phyloP scores from a whole-genome alignment of 2,113 vertebrate genomes.

The Ceratotherium simum region DNA sequence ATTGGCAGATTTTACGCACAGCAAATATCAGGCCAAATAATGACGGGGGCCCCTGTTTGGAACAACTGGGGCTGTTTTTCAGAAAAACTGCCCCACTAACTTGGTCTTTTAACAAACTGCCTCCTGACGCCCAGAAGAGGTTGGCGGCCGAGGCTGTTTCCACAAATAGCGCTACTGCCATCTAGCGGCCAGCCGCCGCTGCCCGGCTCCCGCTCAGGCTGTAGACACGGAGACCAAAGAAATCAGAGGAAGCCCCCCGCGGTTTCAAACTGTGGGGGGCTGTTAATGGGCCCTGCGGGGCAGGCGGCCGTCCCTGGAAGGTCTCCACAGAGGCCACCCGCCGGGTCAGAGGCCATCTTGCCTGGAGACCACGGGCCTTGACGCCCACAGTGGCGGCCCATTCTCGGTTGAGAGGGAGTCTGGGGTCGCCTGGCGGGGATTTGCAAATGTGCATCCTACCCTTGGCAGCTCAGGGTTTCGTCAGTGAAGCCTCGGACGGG shows the following conservation, averaged over 20 bases:
- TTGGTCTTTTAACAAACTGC: neutral
- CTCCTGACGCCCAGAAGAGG: neutral
- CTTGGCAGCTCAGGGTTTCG: neutral
- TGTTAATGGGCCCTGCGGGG: neutral
- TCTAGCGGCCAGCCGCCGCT: constrained; percentile 4
- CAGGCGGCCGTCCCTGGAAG: neutral
- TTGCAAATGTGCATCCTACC: accelerated
- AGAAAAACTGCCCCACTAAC: neutral
- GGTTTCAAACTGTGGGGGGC: neutral
- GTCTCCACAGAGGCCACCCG: neutral
- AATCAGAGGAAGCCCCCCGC: neutral
- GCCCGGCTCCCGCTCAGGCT: accelerated
- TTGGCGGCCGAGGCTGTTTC: accelerated
- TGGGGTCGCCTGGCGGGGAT: accelerated
- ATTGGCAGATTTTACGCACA: neutral
- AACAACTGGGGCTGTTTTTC: neutral
- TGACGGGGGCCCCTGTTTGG: neutral
- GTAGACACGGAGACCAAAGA: neutral
- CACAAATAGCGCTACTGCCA: constrained; percentile 61
- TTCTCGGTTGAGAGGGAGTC: neutral
- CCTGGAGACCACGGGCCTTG: neutral
- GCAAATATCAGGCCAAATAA: constrained; percentile 8
- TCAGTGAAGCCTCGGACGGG: neutral
- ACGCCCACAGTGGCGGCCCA: accelerated
- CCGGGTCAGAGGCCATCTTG: neutral